Evolutionary conservation across 2,797 vertebrate genomes (phyloP), one percentile per base, ranked within the genome.

Genomic region (Acipenser transmontanus): DNA sequence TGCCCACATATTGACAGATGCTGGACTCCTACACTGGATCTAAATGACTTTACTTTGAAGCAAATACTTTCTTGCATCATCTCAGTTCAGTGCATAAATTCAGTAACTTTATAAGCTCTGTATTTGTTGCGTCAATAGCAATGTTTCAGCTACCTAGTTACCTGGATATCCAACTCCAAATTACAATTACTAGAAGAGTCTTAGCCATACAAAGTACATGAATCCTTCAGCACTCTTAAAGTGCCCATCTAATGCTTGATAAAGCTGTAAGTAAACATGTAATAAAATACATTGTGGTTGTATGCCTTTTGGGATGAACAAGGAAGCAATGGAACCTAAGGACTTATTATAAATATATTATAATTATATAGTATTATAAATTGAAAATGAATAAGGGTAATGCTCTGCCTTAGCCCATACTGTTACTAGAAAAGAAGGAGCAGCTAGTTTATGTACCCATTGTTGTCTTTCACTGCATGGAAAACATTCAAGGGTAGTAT

Each of bases 81-180:
- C 17, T 17, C 83, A 80, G 76, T 82, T 80, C 74, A 80, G 77
- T 76, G 73, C 74, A 81, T 81, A 82, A 72, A 76, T 83, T 83
- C 76, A 68, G 68, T 68, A 73, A 78, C 74, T 70, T 56, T 67
- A 71, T 70, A 57, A 67, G 66, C 76, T 71, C 74, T 76, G 82
- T 78, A 70, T 62, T 72, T 64, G 84, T 82, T 74, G 62, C 71
- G 64, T 17, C 49, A 66, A 73, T 69, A 67, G 70, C 78, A 77
- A 81, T 34, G 34, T 34, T 34, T 34, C 34, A 34, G 34, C 34
- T 34, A 4, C 34, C 3, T 34, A 34, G 34, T 34, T 34, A 34
- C 34, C 34, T 1, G 1, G 34, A 34, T 34, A 34, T 34, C 34
- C 34, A 34, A 34, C 34, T 34, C 2, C 34, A 34, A 34, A 34